Evolutionary conservation across 2,113 vertebrate species (phyloP).

Genomic region (Zapus hudsonius): DNA sequence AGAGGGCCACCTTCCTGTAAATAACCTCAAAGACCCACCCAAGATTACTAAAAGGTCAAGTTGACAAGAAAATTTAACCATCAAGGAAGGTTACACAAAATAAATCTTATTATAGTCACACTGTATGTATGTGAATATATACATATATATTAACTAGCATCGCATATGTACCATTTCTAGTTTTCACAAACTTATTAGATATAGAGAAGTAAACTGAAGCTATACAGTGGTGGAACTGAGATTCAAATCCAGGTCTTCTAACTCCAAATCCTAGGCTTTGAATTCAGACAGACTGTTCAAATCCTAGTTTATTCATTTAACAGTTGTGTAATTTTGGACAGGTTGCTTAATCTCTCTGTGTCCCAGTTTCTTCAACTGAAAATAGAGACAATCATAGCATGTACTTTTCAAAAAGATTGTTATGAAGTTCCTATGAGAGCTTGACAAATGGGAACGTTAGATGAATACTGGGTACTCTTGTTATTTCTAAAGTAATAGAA

Average conservation of each 20-base stretch:
- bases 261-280: constrained; percentile 66
- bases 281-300: constrained; percentile 61
- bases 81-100: constrained; percentile 23
- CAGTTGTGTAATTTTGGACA: constrained; percentile 67
- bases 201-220: constrained; percentile 66
- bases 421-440: constrained; percentile 36
- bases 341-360: constrained; percentile 61
- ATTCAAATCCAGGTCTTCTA: constrained; percentile 71
- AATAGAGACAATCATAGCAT: constrained; percentile 69
- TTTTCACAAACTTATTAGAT: constrained; percentile 65
- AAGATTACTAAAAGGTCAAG: too few relatives aligned
- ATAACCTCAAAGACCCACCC: too few relatives aligned
- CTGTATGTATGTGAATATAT: constrained; percentile 33
- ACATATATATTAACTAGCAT: constrained; percentile 31
- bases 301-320: constrained; percentile 66
- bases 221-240: constrained; percentile 53
- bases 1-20: too few relatives aligned
- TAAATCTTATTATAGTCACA: constrained; percentile 1
- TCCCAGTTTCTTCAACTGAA: constrained; percentile 70
- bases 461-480: background rate
- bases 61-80: too few relatives aligned
- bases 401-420: constrained; percentile 51
- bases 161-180: constrained; percentile 26
- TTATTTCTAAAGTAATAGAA: constrained; percentile 55
- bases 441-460: constrained; percentile 46